These are phyloP conservation scores for Eurypyga helias DNA, from an alignment of 2,113 vertebrate species.

Conservation along the genomic window DNA sequence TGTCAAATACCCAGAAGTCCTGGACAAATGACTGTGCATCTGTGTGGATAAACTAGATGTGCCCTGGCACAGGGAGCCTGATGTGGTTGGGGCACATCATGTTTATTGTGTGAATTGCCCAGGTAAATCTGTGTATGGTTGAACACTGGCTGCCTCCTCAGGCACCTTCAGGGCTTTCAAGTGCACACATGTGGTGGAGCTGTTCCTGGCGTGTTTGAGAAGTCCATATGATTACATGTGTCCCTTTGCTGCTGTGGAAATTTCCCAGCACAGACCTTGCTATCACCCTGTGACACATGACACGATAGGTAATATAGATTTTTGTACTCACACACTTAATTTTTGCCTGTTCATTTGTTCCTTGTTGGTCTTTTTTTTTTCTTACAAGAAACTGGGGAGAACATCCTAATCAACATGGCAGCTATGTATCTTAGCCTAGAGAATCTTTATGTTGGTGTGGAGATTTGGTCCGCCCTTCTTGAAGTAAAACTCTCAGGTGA, in stretches of 20 bases:
- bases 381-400: not conserved
- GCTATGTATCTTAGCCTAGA: not conserved
- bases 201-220: not conserved
- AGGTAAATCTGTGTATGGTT: not conserved
- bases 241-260: not conserved
- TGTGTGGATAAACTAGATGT: fast-evolving
- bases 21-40: not conserved
- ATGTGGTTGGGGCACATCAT: not conserved
- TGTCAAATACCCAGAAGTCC: not conserved
- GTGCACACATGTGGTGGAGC: fast-evolving
- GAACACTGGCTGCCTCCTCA: not conserved
- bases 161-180: not conserved
- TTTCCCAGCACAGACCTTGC: not conserved
- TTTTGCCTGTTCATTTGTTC: not conserved
- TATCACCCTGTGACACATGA: not conserved
- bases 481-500: not conserved
- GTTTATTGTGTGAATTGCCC: not conserved
- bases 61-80: not conserved
- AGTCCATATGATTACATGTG: fast-evolving
- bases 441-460: not conserved
- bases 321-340: not conserved
- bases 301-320: not conserved
- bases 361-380: not conserved
- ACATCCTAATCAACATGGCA: not conserved
- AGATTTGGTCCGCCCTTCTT: not conserved